These are phyloP conservation scores for Acleris emargana DNA, from an alignment of 2,888 invertebrate species.

Conservation along the genomic window DNA sequence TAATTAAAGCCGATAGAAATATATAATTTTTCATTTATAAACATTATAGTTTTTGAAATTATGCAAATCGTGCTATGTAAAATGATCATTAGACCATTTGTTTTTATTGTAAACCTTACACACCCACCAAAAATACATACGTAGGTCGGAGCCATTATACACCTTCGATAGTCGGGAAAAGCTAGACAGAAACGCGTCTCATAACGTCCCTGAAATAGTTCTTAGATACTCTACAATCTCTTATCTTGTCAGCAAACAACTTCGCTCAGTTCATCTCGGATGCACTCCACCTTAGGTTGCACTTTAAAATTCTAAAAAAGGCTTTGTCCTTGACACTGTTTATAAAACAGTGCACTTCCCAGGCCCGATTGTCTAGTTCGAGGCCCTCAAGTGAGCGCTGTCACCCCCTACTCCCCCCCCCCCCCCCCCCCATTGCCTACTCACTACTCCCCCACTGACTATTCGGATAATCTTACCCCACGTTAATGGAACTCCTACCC, in stretches of 20 bases:
- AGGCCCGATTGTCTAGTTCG: slow-evolving; percentile 8
- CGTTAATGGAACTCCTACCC: slow-evolving; percentile 7
- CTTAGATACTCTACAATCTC: too few relatives aligned
- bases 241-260: neutral
- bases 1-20: too few relatives aligned
- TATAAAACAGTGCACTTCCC: slow-evolving; percentile 11
- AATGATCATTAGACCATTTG: too few relatives aligned
- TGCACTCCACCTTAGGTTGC: slow-evolving; percentile 13
- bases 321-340: slow-evolving; percentile 5
- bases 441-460: neutral
- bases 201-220: too few relatives aligned
- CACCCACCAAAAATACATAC: too few relatives aligned
- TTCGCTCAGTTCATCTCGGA: neutral
- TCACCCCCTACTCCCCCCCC: neutral
- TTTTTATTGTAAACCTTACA: too few relatives aligned
- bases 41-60: too few relatives aligned
- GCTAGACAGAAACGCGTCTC: too few relatives aligned
- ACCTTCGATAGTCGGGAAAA: too few relatives aligned
- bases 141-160: too few relatives aligned
- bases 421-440: neutral
- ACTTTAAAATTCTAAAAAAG: slow-evolving; percentile 11
- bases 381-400: neutral
- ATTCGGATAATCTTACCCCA: neutral
- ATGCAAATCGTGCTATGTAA: too few relatives aligned
- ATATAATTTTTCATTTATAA: too few relatives aligned